Evolutionary conservation across 1,140 invertebrate genomes (phyloP).

Genomic region (Eumaeus atala): DNA sequence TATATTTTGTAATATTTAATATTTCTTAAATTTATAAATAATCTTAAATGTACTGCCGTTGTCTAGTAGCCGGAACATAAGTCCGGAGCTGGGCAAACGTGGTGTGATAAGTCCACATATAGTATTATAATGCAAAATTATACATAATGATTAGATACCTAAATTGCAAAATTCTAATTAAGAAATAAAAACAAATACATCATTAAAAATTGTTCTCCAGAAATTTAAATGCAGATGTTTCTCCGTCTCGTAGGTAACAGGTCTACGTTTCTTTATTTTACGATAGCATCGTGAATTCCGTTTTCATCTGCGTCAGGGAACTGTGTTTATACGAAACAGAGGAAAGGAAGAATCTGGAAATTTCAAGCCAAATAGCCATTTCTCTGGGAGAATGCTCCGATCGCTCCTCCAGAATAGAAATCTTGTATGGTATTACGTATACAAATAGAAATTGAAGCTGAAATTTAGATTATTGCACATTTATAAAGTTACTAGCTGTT

Average conservation of each 20-base stretch:
- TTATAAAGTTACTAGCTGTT: not conserved
- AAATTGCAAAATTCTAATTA: not conserved
- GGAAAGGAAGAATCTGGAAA: conserved; percentile 49
- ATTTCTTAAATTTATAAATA: too few relatives aligned
- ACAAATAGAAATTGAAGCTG: conserved; percentile 18
- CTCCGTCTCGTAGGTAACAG: conserved; percentile 36
- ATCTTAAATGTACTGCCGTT: too few relatives aligned
- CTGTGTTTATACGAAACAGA: conserved; percentile 61
- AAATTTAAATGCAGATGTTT: conserved; percentile 66
- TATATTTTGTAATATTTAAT: too few relatives aligned
- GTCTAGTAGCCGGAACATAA: too few relatives aligned
- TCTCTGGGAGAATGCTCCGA: conserved; percentile 51
- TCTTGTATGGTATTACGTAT: conserved; percentile 40
- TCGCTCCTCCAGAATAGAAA: conserved; percentile 54
- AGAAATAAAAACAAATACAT: conserved; percentile 4
- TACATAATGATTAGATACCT: too few relatives aligned
- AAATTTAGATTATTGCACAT: not conserved
- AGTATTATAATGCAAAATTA: too few relatives aligned
- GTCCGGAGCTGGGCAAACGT: too few relatives aligned
- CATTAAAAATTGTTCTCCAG: conserved; percentile 22
- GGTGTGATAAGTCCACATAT: too few relatives aligned
- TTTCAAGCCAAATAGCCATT: conserved; percentile 53
- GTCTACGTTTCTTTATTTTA: conserved; percentile 55
- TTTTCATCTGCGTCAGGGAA: conserved; percentile 49
- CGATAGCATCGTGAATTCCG: conserved; percentile 57